phyloP scores from a whole-genome alignment of 2,888 invertebrate genomes.

The Eupithecia abbreviata region DNA sequence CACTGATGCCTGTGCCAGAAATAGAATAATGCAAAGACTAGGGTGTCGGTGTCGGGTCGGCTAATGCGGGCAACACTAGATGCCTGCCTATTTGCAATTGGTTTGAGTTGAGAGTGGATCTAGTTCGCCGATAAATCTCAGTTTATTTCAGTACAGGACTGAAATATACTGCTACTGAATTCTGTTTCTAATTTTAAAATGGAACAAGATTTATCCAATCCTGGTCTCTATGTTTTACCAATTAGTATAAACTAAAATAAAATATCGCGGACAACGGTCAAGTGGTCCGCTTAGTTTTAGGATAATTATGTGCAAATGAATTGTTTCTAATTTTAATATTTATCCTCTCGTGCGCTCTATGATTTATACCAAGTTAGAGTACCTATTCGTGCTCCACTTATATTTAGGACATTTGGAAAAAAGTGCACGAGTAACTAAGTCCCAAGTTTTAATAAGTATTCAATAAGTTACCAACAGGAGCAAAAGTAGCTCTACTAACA shows the following conservation, averaged over 20 bases:
- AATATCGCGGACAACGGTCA: too few species aligned
- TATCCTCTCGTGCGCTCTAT: too few species aligned
- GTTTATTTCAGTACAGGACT: slow-evolving; percentile 4
- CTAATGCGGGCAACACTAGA: slow-evolving; percentile 8
- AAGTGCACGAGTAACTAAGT: background rate
- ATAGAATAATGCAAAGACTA: background rate
- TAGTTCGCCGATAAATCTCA: background rate
- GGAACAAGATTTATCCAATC: background rate
- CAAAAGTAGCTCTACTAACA: background rate
- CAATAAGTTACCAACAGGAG: background rate
- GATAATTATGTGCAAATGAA: background rate
- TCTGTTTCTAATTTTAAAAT: background rate
- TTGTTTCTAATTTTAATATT: background rate
- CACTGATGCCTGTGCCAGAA: background rate
- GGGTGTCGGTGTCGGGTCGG: background rate
- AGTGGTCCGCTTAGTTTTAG: background rate
- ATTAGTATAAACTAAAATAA: background rate
- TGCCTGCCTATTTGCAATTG: slow-evolving; percentile 13
- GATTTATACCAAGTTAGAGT: too few species aligned
- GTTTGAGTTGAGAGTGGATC: slow-evolving; percentile 14
- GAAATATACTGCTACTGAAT: background rate
- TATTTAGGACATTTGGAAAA: background rate
- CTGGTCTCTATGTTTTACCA: background rate
- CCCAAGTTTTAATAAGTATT: background rate
- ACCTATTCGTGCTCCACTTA: too few species aligned